Evolutionary conservation across 2,888 invertebrate genomes (phyloP).

Genomic region (Myopa testacea): DNA sequence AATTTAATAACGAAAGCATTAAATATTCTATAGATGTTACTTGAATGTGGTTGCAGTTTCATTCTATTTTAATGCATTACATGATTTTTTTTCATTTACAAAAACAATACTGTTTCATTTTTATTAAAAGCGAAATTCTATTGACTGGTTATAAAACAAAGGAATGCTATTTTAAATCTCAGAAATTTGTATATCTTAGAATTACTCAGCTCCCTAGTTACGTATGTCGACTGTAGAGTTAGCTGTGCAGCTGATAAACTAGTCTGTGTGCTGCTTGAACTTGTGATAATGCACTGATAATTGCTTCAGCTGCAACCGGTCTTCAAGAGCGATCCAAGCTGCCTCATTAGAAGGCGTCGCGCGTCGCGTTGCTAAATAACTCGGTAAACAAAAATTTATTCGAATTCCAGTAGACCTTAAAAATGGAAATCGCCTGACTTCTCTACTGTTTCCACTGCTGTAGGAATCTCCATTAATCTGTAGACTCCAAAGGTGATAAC

Average conservation of each 20-base stretch:
- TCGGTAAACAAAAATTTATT: background rate
- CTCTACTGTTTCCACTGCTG: background rate
- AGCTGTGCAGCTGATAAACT: background rate
- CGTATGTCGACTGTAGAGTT: background rate
- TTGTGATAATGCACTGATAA: constrained; percentile 4
- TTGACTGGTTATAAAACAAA: too few species aligned
- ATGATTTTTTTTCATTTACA: too few species aligned
- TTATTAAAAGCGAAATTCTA: too few species aligned
- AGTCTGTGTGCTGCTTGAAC: background rate
- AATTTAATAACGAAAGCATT: too few species aligned
- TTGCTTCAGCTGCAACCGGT: background rate
- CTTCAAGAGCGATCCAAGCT: background rate
- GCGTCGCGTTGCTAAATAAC: constrained; percentile 17
- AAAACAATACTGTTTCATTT: too few species aligned
- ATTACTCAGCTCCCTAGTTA: too few species aligned
- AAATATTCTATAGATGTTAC: background rate
- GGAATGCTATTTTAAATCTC: too few species aligned
- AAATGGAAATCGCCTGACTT: background rate
- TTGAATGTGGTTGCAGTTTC: background rate
- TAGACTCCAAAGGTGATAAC: background rate
- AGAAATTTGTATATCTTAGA: too few species aligned
- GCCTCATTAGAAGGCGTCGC: constrained; percentile 1
- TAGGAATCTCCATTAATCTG: too few species aligned
- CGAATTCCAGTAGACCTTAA: background rate
- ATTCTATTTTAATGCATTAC: too few species aligned